Base-by-base conservation (phyloP, 2,888 invertebrate genomes). In the Agrochola litura region DNA sequence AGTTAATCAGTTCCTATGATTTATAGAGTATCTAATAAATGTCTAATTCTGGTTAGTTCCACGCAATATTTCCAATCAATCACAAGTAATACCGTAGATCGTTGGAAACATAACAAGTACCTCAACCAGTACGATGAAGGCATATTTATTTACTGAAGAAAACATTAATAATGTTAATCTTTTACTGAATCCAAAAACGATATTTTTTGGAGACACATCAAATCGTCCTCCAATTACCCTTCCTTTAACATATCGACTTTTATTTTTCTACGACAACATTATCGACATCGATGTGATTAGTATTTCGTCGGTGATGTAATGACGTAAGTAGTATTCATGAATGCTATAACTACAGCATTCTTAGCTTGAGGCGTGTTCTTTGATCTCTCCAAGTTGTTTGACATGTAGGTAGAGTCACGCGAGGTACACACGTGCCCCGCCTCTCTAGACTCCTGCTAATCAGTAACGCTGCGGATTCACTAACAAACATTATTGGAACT, bases 401-500 rank as follows among this genome's bases (percentile, higher is more conserved):
- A 73, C 72, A 78, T 74, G 85, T 74, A 69, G 74, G 73, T 66
- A 64, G 67, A 65, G 66, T 25, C 65, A 64, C 61, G 69, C 37
- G 25, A 60, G 14, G 69, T 6, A 60, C 52, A 70, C 76, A 37
- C 70, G 25, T 60, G 54, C 46, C 61, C 43, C 41, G n/a, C 54
- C 49, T n/a, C 22, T 19, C 68, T 14, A 19, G 3, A 60, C 30
- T 10, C 49, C 56, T 12, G 4, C 60, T 52, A 22, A 76, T 73
- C 60, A 65, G 30, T 72, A 79, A 79, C 43, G 68, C 54, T 10
- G 22, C 5, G 63, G n/a, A 82, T 82, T 82, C 41, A 75, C 74
- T 81, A 41, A 73, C 74, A 69, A 71, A 67, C 60, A 58, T 65
- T 75, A 77, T 73, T 66, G 46, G n/a, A 67, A 67, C 30, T 41